Percentiles rank a stretch among this genome's conserved stretches.
phyloP scores from a whole-genome alignment of 1,140 invertebrate species.

The Pachypsylla venusta region DNA sequence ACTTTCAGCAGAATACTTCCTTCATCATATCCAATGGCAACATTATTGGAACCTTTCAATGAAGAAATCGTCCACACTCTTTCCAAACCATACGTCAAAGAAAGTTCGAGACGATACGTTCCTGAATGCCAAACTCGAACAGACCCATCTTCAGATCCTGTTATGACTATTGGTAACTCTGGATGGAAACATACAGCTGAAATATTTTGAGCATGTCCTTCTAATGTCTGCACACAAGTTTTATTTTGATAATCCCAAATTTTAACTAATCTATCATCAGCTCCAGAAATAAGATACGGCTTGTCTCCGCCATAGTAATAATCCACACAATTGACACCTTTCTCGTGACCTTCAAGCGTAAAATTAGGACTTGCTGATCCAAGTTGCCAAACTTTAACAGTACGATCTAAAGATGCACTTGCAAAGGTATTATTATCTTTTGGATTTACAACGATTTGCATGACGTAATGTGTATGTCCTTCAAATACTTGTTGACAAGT shows the following conservation, averaged over 20 bases:
- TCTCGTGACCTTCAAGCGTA: slow-evolving; percentile 95
- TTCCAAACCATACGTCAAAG: slow-evolving; percentile 95
- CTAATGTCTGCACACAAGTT: slow-evolving; percentile 96
- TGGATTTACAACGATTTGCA: slow-evolving; percentile 99
- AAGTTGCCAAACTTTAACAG: slow-evolving; percentile 95
- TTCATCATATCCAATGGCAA: slow-evolving; percentile 95
- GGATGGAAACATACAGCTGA: slow-evolving; percentile 87
- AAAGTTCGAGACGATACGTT: slow-evolving; percentile 90
- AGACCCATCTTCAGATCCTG: slow-evolving; percentile 94
- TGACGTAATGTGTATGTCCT: slow-evolving; percentile 98
- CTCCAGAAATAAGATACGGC: slow-evolving; percentile 96
- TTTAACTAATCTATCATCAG: slow-evolving; percentile 92
- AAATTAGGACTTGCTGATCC: slow-evolving; percentile 96
- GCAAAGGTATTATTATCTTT: slow-evolving; percentile 99
- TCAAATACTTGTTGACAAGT: slow-evolving; percentile 93
- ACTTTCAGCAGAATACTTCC: slow-evolving; percentile 96
- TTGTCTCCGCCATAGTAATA: slow-evolving; percentile 99
- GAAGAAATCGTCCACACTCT: slow-evolving; percentile 96
- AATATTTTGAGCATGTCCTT: slow-evolving; percentile 94
- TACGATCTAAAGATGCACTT: slow-evolving; percentile 91
- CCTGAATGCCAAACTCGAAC: slow-evolving; percentile 96
- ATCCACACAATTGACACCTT: slow-evolving; percentile 98
- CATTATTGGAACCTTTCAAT: slow-evolving; percentile 89
- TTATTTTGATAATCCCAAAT: slow-evolving; percentile 99
- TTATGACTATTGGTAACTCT: slow-evolving; percentile 90